Base-by-base conservation (phyloP, 2,113 vertebrate species). In the Brienomyrus brachyistius region DNA sequence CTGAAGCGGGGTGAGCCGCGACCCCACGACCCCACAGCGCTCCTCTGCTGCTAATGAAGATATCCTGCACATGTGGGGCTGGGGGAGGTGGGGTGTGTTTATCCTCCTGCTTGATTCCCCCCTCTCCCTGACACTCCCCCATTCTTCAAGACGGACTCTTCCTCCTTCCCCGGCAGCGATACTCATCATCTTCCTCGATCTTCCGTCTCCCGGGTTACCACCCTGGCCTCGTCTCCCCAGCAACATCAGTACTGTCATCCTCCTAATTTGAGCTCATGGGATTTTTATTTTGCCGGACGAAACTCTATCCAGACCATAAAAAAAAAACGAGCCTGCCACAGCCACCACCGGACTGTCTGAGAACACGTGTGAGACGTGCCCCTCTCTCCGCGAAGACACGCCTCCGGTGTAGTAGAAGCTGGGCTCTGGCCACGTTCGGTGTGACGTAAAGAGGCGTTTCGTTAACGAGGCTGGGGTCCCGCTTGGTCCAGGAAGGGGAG, bases 41-140 rank as follows among this genome's bases (percentile, higher is more conserved):
- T 66, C 9, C 40, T 88, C 3, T 88, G 8, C 52, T 19, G 59
- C 54, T 88, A 88, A 88, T 88, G 87, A 88, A 62, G 87, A 88
- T 66, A 19, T 88, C 87, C n/a, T 86, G 47, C n/a, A 35, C 31
- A 40, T 62, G 52, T 45, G 40, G 23, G 52, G 15, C 31, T 23
- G 43, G 17, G 3, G 43, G 19, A 2, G 43, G 35, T 9, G 2
- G 47, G 54, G 19, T 40, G 40, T 40, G 40, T 6, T 21, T 50
- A 45, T 66, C 87, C 17, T 45, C 11, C 51, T 62, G 51, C 51
- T 35, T 21, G 47, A 8, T 52, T 27, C 84, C 48, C 48, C 50
- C 21, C 51, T 54, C 27, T 19, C n/a, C 17, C 47, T 86, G 84
- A 31, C 23, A 51, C 45, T 51, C 45, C 48, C 85, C 51, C 6